Base-by-base conservation (phyloP, 2,888 invertebrate genomes). In the Linnaemya tessellans region DNA sequence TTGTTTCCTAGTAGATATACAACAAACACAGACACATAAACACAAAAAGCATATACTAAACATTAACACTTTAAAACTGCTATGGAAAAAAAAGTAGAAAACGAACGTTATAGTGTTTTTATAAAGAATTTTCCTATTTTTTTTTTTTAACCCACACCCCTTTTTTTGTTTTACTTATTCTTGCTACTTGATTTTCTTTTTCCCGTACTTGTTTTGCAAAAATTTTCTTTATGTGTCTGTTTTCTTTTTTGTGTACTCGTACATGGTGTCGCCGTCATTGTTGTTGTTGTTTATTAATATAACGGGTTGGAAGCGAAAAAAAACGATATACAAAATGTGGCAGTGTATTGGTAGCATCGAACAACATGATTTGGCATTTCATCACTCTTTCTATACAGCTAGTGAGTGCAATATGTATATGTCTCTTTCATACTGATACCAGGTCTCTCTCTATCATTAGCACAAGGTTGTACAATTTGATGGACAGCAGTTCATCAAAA, bases 401-500 rank as follows among this genome's bases (percentile, higher is more conserved):
- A 78, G 65, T 41, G 10, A 82, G 41, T 68, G 64, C 78, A 77
- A 9, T 67, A 65, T 80, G 67, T 78, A 43, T 80, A 62, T 70
- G 74, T 87, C 83, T 83, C 83, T 78, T 75, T 87, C 75, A 15
- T 64, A 1, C 13, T 5, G 0, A 5, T 8, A 38, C 30, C 5
- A 2, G 2, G 3, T 79, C 78, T 82, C 79, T 85, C 68, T 85
- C 74, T 62, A 43, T 30, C 75, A 49, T 22, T 13, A 54, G 49
- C 51, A 10, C 15, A 43, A 73, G 54, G 20, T 84, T 41, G 78
- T 78, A 86, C 88, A 88, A 84, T 87, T 64, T 91, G 91, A 91
- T 89, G 89, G 91, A 91, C 91, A 91, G 91, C 91, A 90, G 89
- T 91, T 91, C 91, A 89, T 91, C 91, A 91, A 91, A 91, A 88